phyloP scores from a whole-genome alignment of 2,888 invertebrate genomes.

The Tridacna gigas region DNA sequence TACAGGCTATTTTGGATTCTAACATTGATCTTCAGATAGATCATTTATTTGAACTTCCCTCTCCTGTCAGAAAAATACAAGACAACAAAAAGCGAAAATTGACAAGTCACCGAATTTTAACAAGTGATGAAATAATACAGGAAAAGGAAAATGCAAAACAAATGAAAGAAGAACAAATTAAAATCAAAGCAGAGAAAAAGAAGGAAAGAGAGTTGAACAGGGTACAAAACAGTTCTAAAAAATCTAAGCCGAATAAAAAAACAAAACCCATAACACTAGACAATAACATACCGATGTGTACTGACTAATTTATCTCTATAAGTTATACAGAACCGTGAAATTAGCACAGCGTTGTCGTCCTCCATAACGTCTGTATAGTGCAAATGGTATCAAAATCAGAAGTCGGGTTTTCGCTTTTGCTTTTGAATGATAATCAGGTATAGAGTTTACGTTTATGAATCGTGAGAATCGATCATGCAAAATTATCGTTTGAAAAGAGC shows the following conservation, averaged over 20 bases:
- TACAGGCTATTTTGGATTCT: not conserved
- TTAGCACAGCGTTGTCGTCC: not conserved
- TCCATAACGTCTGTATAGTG: not conserved
- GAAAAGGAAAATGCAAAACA: constrained; percentile 13
- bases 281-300: not conserved
- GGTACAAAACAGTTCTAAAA: not conserved
- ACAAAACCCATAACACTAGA: not conserved
- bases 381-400: not conserved
- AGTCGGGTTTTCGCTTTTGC: not conserved
- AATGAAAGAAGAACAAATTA: constrained; percentile 10
- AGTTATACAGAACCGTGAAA: not conserved
- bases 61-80: not conserved
- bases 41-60: not conserved
- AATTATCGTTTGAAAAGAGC: no score
- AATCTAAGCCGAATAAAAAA: not conserved
- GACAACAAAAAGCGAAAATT: constrained; percentile 1
- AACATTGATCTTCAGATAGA: constrained; percentile 5
- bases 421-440: not conserved
- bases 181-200: constrained; percentile 5
- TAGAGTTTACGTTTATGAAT: not conserved
- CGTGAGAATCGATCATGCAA: no score
- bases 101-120: constrained; percentile 8
- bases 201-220: not conserved
- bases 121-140: not conserved
- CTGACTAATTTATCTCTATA: not conserved